Percentiles rank a stretch among this genome's conserved stretches.
Evolutionary conservation across 2,797 vertebrate genomes (phyloP).

Genomic region (Valencia hispanica): DNA sequence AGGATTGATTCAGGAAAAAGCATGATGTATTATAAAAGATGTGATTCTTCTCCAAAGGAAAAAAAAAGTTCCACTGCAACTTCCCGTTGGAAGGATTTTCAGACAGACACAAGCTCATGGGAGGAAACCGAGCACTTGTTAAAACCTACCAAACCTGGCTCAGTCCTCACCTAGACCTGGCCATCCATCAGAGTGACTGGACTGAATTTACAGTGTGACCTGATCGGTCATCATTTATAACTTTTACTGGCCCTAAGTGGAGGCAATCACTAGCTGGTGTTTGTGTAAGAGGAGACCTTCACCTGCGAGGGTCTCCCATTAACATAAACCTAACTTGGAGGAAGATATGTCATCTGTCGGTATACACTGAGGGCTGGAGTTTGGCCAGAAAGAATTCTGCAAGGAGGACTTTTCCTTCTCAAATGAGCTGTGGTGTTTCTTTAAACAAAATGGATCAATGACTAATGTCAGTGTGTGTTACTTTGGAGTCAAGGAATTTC

Average conservation of each 20-base stretch:
- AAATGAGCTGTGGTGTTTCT: conserved; percentile 43
- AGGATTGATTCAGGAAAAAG: conserved; percentile 66
- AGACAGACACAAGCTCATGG: conserved; percentile 69
- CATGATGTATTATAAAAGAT: conserved; percentile 62
- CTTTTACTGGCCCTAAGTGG: conserved; percentile 80
- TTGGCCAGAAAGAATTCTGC: conserved; percentile 23
- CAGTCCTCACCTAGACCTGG: conserved; percentile 68
- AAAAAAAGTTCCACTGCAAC: conserved; percentile 62
- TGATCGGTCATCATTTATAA: conserved; percentile 81
- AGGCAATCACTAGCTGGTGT: conserved; percentile 77
- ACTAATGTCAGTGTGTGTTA: conserved; percentile 18
- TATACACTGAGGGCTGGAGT: conserved; percentile 33
- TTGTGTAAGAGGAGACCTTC: conserved; percentile 79
- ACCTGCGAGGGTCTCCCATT: conserved; percentile 78
- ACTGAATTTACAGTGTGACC: conserved; percentile 79
- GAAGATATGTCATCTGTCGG: conserved; percentile 66
- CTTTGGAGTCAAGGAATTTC: conserved; percentile 11
- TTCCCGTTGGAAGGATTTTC: conserved; percentile 64
- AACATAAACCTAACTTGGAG: conserved; percentile 70
- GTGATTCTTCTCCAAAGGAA: conserved; percentile 52
- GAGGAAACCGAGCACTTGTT: conserved; percentile 70
- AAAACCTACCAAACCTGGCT: conserved; percentile 68
- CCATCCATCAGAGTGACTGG: conserved; percentile 74
- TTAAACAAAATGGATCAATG: conserved; percentile 33
- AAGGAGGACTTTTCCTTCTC: conserved; percentile 7